Percentiles rank a stretch among this genome's conserved stretches.
Conservation (phyloP, 2,888 invertebrate genomes). For the Dolomedes plantarius region DNA sequence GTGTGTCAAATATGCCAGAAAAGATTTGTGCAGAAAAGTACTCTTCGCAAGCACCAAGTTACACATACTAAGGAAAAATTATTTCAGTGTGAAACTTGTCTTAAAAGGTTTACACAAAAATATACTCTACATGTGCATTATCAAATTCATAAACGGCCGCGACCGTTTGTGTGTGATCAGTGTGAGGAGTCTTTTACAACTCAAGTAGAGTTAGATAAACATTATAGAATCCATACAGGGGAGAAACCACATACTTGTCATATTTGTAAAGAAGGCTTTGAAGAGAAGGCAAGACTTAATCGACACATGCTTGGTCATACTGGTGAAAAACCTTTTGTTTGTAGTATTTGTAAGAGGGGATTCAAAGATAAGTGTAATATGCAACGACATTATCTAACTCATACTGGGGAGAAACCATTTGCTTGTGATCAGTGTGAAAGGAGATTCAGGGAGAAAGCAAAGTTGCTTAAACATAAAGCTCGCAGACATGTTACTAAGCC, state of each 20-base stretch:
- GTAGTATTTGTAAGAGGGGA: slow-evolving; percentile 53
- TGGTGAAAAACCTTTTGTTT: slow-evolving; percentile 58
- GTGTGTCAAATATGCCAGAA: slow-evolving; percentile 53
- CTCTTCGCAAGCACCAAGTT: slow-evolving; percentile 59
- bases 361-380: slow-evolving; percentile 67
- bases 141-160: slow-evolving; percentile 63
- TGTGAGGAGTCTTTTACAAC: slow-evolving; percentile 53
- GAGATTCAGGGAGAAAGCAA: slow-evolving; percentile 61
- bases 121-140: slow-evolving; percentile 64
- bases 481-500: slow-evolving; percentile 46
- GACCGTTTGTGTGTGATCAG: slow-evolving; percentile 56
- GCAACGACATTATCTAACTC: slow-evolving; percentile 64
- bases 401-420: slow-evolving; percentile 65
- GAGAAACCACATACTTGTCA: slow-evolving; percentile 63
- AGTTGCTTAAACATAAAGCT: slow-evolving; percentile 57
- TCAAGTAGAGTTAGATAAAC: slow-evolving; percentile 53
- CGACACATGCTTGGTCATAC: slow-evolving; percentile 66
- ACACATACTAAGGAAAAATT: slow-evolving; percentile 65
- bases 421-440: slow-evolving; percentile 62
- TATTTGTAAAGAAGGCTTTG: slow-evolving; percentile 65
- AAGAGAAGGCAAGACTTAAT: slow-evolving; percentile 62
- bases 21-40: slow-evolving; percentile 62
- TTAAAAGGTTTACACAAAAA: slow-evolving; percentile 59
- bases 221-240: slow-evolving; percentile 56
- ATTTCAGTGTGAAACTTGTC: slow-evolving; percentile 58